Evolutionary conservation across 2,888 invertebrate genomes (phyloP).

Genomic region (Caenorhabditis sp.): DNA sequence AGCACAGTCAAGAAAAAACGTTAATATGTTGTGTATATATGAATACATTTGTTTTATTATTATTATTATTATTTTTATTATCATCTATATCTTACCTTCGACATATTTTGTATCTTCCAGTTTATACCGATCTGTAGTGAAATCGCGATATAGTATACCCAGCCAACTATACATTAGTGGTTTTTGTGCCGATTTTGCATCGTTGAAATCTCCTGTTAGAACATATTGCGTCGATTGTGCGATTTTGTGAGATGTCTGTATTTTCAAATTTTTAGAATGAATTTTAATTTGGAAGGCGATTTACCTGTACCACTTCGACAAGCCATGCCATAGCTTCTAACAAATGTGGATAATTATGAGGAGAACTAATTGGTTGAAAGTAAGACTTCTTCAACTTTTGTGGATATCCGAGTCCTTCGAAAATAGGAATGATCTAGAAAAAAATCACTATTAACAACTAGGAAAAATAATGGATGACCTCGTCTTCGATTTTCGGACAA

Average conservation of each 20-base stretch:
- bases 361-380: background rate
- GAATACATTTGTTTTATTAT: too few species aligned
- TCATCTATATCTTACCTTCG: background rate
- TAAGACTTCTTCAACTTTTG: background rate
- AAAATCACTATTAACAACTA: too few species aligned
- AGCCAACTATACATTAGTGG: background rate
- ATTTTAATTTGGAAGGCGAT: too few species aligned
- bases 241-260: background rate
- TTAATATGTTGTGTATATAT: too few species aligned
- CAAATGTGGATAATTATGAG: background rate
- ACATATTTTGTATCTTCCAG: background rate
- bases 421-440: background rate
- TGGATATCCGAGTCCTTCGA: conserved; percentile 1
- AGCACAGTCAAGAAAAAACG: too few species aligned
- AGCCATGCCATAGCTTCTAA: background rate
- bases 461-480: too few species aligned
- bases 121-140: background rate
- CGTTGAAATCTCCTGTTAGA: background rate
- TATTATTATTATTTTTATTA: too few species aligned
- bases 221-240: background rate
- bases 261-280: too few species aligned
- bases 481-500: background rate
- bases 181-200: background rate
- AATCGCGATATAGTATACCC: background rate
- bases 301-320: background rate